These are phyloP conservation scores for Drosophila melanocephala DNA, from an alignment of 2,888 invertebrate species.

Conservation along the genomic window DNA sequence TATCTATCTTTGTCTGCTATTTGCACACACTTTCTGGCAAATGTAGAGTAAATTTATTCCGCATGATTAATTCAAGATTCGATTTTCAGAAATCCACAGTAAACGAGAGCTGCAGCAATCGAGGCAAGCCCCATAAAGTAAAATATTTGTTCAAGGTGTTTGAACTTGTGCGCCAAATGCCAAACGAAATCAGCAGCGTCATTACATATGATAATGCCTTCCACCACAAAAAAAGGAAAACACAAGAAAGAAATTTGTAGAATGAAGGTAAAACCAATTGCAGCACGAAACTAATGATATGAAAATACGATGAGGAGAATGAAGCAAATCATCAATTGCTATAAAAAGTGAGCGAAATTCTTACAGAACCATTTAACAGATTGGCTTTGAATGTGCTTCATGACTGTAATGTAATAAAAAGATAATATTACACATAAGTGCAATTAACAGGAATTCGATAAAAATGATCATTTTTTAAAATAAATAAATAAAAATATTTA, in stretches of 20 bases:
- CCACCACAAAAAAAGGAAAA: slow-evolving; percentile 5
- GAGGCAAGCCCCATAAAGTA: slow-evolving; percentile 41
- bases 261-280: slow-evolving; percentile 31
- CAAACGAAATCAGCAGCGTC: slow-evolving; percentile 74
- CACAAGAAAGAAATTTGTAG: slow-evolving; percentile 15
- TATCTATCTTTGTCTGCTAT: slow-evolving; percentile 4
- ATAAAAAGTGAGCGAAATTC: slow-evolving; percentile 12
- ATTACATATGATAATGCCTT: slow-evolving; percentile 83
- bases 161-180: slow-evolving; percentile 60
- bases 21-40: slow-evolving; percentile 34
- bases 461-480: rapidly evolving
- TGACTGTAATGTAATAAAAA: neutral
- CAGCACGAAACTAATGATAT: slow-evolving; percentile 63
- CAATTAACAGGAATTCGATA: neutral
- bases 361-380: slow-evolving; percentile 9
- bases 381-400: neutral
- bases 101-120: slow-evolving; percentile 9
- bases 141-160: slow-evolving; percentile 82
- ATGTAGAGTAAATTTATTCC: slow-evolving; percentile 83
- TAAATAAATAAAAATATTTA: neutral
- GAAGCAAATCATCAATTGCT: slow-evolving; percentile 37
- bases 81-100: slow-evolving; percentile 66
- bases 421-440: no score
- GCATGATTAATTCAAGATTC: slow-evolving; percentile 84
- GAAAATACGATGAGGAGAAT: slow-evolving; percentile 60